phyloP scores from a whole-genome alignment of 2,888 invertebrate genomes.

The Diplazon laetatorius region DNA sequence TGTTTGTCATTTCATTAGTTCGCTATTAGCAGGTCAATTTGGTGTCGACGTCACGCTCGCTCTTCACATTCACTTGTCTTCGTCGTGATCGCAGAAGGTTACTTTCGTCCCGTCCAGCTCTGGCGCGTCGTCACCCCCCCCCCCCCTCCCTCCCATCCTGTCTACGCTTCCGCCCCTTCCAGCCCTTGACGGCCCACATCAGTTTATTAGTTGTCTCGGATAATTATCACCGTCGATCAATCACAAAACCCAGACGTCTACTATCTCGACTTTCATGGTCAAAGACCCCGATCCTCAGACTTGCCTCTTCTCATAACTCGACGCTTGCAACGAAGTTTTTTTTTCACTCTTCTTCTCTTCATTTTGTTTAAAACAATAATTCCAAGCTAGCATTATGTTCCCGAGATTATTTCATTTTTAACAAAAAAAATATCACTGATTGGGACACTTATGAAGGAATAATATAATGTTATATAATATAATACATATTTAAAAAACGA shows the following conservation, averaged over 20 bases:
- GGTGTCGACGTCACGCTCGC: conserved; percentile 43
- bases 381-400: too few relatives aligned
- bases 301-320: too few relatives aligned
- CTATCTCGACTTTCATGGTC: too few relatives aligned
- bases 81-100: conserved; percentile 18
- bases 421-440: too few relatives aligned
- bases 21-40: conserved; percentile 63
- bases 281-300: too few relatives aligned
- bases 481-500: too few relatives aligned
- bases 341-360: too few relatives aligned
- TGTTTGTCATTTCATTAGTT: conserved; percentile 72
- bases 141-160: conserved; percentile 10
- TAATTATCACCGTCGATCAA: conserved; percentile 61
- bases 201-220: conserved; percentile 53
- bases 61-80: conserved; percentile 23
- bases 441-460: too few relatives aligned
- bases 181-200: conserved; percentile 35
- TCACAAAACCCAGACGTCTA: conserved; percentile 51
- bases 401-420: too few relatives aligned
- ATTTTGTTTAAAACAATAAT: too few relatives aligned
- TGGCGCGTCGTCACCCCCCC: neutral
- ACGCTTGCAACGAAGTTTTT: too few relatives aligned
- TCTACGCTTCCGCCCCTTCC: conserved; percentile 2
- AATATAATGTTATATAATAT: too few relatives aligned
- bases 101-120: conserved; percentile 4